phyloP scores from a whole-genome alignment of 2,888 invertebrate species.

The Amorpha juglandis region DNA sequence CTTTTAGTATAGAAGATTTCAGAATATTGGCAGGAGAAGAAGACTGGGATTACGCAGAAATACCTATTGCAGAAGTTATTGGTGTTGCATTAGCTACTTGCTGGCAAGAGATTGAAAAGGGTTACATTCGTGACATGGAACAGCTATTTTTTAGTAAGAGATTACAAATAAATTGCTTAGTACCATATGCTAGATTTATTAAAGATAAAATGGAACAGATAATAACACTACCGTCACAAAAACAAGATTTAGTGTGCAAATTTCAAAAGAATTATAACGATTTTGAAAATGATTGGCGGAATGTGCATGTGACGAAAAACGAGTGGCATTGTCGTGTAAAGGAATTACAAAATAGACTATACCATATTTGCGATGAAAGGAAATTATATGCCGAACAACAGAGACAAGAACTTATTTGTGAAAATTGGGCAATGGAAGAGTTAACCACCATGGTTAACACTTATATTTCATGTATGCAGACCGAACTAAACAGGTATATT shows the following conservation, averaged over 20 bases:
- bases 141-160: slow-evolving; percentile 84
- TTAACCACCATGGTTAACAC: slow-evolving; percentile 81
- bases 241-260: slow-evolving; percentile 80
- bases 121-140: slow-evolving; percentile 80
- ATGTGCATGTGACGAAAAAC: slow-evolving; percentile 83
- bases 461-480: slow-evolving; percentile 83
- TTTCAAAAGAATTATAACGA: slow-evolving; percentile 86
- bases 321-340: slow-evolving; percentile 85
- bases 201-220: slow-evolving; percentile 82
- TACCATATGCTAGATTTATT: slow-evolving; percentile 84
- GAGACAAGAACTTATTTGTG: slow-evolving; percentile 75
- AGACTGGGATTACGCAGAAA: slow-evolving; percentile 75
- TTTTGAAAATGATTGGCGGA: slow-evolving; percentile 84
- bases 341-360: slow-evolving; percentile 79
- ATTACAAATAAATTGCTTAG: slow-evolving; percentile 77
- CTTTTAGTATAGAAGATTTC: slow-evolving; percentile 49
- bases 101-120: slow-evolving; percentile 80
- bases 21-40: slow-evolving; percentile 70
- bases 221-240: slow-evolving; percentile 82
- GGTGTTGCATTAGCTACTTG: slow-evolving; percentile 71
- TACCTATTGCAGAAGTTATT: slow-evolving; percentile 64
- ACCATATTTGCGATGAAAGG: slow-evolving; percentile 83
- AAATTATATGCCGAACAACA: slow-evolving; percentile 82
- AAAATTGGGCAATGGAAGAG: slow-evolving; percentile 85
- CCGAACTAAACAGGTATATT: slow-evolving; percentile 85